Percentiles rank a stretch among this genome's conserved stretches.
phyloP scores from a whole-genome alignment of 1,140 invertebrate genomes.

The Procambarus virginalis region DNA sequence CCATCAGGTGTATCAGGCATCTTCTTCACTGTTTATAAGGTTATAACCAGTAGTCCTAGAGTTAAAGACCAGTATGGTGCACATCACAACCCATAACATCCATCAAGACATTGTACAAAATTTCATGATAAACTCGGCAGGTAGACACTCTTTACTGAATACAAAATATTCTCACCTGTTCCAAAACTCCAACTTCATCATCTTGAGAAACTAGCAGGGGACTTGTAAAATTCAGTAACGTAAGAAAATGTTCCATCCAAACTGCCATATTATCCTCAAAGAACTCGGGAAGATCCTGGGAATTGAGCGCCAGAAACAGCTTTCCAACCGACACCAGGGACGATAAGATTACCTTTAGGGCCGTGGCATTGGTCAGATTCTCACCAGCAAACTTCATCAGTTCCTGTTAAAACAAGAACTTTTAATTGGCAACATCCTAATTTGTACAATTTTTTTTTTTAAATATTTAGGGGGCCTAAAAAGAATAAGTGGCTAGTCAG shows the following conservation, averaged over 20 bases:
- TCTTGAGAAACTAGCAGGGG: conserved; percentile 80
- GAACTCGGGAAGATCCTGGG: conserved; percentile 94
- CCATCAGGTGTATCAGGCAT: too few relatives aligned
- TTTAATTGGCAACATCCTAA: not conserved
- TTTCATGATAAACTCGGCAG: too few relatives aligned
- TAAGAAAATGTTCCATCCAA: conserved; percentile 95
- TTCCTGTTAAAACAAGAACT: conserved; percentile 77
- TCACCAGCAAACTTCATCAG: conserved; percentile 88
- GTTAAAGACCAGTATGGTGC: too few relatives aligned
- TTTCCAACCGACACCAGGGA: conserved; percentile 93
- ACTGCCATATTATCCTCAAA: conserved; percentile 97
- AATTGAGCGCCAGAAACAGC: conserved; percentile 97
- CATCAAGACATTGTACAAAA: too few relatives aligned
- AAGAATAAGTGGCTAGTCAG: not conserved
- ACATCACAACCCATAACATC: too few relatives aligned
- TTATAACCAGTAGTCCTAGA: too few relatives aligned
- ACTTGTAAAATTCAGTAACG: conserved; percentile 85
- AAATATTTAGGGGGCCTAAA: not conserved
- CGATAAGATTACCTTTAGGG: conserved; percentile 90
- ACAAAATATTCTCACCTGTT: conserved; percentile 80
- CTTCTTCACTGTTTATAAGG: too few relatives aligned
- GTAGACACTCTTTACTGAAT: too few relatives aligned
- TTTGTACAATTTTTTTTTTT: not conserved
- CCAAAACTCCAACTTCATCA: conserved; percentile 91
- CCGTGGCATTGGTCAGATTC: conserved; percentile 86